Conservation (phyloP, 2,888 invertebrate genomes). For the Itoplectis maculator region DNA sequence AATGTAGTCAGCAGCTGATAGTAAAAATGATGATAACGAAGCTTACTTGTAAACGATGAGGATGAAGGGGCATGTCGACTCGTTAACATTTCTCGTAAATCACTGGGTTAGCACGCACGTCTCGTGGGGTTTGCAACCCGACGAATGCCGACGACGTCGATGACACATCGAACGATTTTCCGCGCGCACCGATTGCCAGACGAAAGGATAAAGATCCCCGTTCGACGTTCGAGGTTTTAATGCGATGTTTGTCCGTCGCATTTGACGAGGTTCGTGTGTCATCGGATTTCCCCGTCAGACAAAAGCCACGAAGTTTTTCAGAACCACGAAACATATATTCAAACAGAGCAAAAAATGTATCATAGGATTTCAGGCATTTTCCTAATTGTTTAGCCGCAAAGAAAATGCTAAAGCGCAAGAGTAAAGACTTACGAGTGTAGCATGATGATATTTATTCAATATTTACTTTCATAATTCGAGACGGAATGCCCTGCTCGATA, state of each 20-base stretch:
- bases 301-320: neutral
- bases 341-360: neutral
- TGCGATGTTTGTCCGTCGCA: neutral
- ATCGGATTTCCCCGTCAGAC: neutral
- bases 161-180: constrained; percentile 19
- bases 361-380: neutral
- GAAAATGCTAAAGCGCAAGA: neutral
- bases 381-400: neutral
- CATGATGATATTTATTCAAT: constrained; percentile 42
- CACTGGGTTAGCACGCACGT: too few relatives aligned
- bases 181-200: neutral
- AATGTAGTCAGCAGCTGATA: too few relatives aligned
- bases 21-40: too few relatives aligned
- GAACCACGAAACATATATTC: too few relatives aligned
- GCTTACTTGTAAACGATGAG: too few relatives aligned
- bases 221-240: neutral
- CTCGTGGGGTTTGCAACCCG: too few relatives aligned
- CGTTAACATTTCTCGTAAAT: too few relatives aligned
- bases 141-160: neutral
- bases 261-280: neutral
- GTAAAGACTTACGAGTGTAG: neutral
- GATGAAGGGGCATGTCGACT: too few relatives aligned
- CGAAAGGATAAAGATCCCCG: neutral
- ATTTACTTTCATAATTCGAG: constrained; percentile 34
- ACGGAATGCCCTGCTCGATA: constrained; percentile 20